phyloP scores from a whole-genome alignment of 2,113 vertebrate species.

The Pithys albifrons region DNA sequence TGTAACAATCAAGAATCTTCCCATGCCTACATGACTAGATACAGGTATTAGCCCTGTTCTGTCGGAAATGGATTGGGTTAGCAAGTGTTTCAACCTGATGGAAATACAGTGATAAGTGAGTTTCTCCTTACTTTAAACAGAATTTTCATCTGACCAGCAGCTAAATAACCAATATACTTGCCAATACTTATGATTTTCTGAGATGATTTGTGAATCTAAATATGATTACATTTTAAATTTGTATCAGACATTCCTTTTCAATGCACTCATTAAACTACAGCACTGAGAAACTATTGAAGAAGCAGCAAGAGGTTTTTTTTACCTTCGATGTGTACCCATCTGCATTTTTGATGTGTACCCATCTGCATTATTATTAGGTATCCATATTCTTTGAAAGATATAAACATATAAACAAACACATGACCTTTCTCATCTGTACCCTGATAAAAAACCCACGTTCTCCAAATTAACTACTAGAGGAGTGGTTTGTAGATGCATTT shows the following conservation, averaged over 20 bases:
- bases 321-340: background rate
- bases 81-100: constrained; percentile 80
- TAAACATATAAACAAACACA: background rate
- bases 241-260: background rate
- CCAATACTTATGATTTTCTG: constrained; percentile 50
- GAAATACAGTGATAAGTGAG: constrained; percentile 87
- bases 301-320: background rate
- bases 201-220: background rate
- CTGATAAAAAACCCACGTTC: background rate
- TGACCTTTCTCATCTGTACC: background rate
- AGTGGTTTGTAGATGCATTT: background rate
- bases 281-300: background rate
- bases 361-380: background rate
- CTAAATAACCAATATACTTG: constrained; percentile 69
- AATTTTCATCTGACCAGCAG: constrained; percentile 79
- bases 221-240: constrained; percentile 22
- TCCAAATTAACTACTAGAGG: background rate
- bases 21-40: constrained; percentile 82
- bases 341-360: background rate
- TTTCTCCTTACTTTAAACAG: constrained; percentile 73
- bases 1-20: constrained; percentile 65
- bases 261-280: background rate
- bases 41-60: constrained; percentile 79
- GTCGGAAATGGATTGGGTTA: constrained; percentile 80
- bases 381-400: background rate